Percentiles rank a stretch among this genome's conserved stretches.
Evolutionary conservation across 2,113 vertebrate genomes (phyloP).

Genomic region (Odocoileus hemionus): DNA sequence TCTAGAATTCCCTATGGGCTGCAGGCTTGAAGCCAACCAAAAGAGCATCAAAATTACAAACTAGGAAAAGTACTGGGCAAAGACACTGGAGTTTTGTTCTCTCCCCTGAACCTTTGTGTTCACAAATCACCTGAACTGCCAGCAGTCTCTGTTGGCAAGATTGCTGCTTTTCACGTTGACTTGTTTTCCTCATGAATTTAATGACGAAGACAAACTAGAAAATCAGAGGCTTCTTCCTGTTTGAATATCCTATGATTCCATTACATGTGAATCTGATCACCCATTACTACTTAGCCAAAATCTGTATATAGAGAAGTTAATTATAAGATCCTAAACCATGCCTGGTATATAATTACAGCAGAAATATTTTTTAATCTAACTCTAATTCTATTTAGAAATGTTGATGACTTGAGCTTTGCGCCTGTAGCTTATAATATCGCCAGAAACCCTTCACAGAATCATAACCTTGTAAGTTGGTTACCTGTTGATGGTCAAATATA

Average conservation of each 20-base stretch:
- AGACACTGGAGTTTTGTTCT: background rate
- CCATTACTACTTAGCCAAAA: background rate
- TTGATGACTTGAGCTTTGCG: background rate
- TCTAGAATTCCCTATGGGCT: background rate
- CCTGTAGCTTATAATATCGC: slow-evolving; percentile 1
- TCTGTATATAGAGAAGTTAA: background rate
- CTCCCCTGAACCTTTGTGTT: background rate
- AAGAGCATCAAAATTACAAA: background rate
- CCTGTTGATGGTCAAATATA: slow-evolving; percentile 55
- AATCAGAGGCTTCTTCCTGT: background rate
- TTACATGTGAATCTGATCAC: background rate
- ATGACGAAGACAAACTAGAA: background rate
- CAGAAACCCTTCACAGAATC: background rate
- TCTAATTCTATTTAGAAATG: slow-evolving; percentile 51
- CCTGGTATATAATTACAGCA: slow-evolving; percentile 14
- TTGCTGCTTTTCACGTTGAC: background rate
- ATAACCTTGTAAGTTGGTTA: slow-evolving; percentile 31
- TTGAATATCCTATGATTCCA: background rate
- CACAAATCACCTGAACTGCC: background rate
- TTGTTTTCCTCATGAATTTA: slow-evolving; percentile 1
- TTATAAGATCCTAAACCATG: background rate
- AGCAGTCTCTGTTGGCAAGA: background rate
- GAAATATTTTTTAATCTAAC: slow-evolving; percentile 38
- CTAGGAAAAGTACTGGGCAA: background rate
- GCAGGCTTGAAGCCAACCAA: background rate